Conservation (phyloP, 2,113 vertebrate species). For the Mastomys coucha region DNA sequence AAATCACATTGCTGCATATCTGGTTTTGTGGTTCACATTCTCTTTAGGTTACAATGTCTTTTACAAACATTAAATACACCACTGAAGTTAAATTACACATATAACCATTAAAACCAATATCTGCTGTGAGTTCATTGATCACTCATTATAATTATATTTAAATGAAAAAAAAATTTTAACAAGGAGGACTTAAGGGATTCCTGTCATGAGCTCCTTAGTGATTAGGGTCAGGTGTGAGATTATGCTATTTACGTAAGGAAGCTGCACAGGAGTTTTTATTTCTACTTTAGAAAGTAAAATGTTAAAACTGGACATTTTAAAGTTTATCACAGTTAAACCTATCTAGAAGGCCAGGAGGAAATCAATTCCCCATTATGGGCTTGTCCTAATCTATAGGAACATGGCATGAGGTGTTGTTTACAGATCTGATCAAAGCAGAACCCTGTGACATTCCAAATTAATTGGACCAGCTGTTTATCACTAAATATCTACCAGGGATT, state of each 20-base stretch:
- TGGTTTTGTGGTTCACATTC: not conserved
- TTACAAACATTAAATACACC: not conserved
- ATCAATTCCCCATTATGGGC: not conserved
- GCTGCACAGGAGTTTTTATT: not conserved
- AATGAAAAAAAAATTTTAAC: not conserved
- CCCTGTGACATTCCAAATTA: not conserved
- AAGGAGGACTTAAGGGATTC: not conserved
- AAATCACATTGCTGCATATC: not conserved
- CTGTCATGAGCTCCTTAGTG: not conserved
- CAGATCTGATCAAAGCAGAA: not conserved
- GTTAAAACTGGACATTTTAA: not conserved
- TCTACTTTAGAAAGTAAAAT: not conserved
- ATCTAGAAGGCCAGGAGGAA: not conserved
- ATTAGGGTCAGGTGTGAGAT: not conserved
- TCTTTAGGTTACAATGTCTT: not conserved
- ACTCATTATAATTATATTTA: not conserved
- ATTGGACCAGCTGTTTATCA: not conserved
- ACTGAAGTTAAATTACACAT: not conserved
- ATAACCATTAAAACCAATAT: not conserved
- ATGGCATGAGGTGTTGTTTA: not conserved
- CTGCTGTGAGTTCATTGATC: not conserved
- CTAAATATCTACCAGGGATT: not conserved
- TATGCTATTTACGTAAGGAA: not conserved
- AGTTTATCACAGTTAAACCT: not conserved
- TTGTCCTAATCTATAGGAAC: conserved; percentile 17